Base-by-base conservation (phyloP, 2,797 vertebrate genomes). In the Emys orbicularis region DNA sequence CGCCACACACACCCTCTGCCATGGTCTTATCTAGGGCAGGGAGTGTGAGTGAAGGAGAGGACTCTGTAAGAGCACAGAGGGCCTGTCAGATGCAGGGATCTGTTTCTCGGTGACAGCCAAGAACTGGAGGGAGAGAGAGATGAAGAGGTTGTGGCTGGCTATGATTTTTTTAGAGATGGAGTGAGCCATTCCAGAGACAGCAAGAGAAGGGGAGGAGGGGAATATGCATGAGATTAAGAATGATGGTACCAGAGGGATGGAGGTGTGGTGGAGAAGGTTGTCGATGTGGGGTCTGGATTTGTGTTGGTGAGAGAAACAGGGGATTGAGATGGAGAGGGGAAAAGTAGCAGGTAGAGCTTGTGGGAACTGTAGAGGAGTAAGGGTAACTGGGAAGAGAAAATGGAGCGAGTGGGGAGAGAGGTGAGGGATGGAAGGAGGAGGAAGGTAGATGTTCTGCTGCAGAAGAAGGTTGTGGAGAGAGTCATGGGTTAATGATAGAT, bases 321-420 rank as follows among this genome's bases (percentile, higher is more conserved):
- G 8, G 47, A 2, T 57, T 16, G 79, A 92, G 37, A 89, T 86
- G 88, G 21, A 2, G 5, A 72, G 37, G 86, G 18, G 11, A 54
- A 94, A 29, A 2, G 93, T 61, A 84, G n/a, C 1, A 76, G 10
- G 57, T 68, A 90, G 47, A 84, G 1, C 1, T 82, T 27, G 80
- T 54, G 31, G 44, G 93, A 95, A 87, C 81, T 9, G 44, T 41
- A 84, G 23, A 86, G 11, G 21, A 80, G 57, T 82, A 23, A 89
- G 27, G 53, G 31, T 11, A 82, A 1, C 25, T 72, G 29, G 41
- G 23, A 34, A 47, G 0, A 3, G 3, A 81, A 79, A 86, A 81
- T 52, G 53, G 80, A 91, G 34, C 12, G 13, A 25, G 1, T 5
- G 57, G 21, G 6, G 21, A 87, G 88, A 81, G 13, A 15, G 44